Base-by-base conservation (phyloP, 2,888 invertebrate genomes). In the Lordiphosa andalusiaca region DNA sequence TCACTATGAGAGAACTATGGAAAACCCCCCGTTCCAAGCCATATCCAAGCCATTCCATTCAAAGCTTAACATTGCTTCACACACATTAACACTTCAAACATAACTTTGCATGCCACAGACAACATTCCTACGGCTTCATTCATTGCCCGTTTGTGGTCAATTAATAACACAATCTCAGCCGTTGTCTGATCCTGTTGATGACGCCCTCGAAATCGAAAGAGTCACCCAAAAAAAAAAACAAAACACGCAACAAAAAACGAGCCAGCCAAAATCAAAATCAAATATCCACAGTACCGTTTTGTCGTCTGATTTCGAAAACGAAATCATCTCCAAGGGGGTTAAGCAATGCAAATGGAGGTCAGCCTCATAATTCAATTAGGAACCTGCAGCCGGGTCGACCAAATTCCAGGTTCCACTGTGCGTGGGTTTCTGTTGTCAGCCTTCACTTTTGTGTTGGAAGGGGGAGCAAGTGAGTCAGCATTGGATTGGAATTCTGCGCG, bases 361-460 rank as follows among this genome's bases (percentile, higher is more conserved):
- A 84, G 56, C 36, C 63, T 65, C 85, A 81, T 81, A 84, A 81
- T 82, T 81, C 80, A 81, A 81, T 81, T 81, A 81, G 73, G 80
- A 83, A 81, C 85, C 85, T 78, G 80, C 80, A 72, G 72, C 64
- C 64, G 53, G 52, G 56, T 73, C 67, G 47, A 53, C 47, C 41
- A 66, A 65, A 69, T 71, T 80, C 76, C 72, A 54, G 54, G 44
- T 39, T 49, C 71, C 82, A 83, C 69, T 67, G 84, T 83, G 76
- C 84, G 76, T 76, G 84, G 81, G 76, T 47, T 60, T 63, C 30
- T 42, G 57, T 69, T 68, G 42, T 64, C 55, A 84, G 77, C 81
- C 74, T 75, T 75, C 74, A 77, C 76, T 78, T 84, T 84, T 81
- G 64, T 64, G 48, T 36, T 40, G 48, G 50, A 46, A 48, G 33